Percentiles rank a stretch among this genome's conserved stretches.
Conservation (phyloP, 2,888 invertebrate species). For the Aspidiotus rigidus region DNA sequence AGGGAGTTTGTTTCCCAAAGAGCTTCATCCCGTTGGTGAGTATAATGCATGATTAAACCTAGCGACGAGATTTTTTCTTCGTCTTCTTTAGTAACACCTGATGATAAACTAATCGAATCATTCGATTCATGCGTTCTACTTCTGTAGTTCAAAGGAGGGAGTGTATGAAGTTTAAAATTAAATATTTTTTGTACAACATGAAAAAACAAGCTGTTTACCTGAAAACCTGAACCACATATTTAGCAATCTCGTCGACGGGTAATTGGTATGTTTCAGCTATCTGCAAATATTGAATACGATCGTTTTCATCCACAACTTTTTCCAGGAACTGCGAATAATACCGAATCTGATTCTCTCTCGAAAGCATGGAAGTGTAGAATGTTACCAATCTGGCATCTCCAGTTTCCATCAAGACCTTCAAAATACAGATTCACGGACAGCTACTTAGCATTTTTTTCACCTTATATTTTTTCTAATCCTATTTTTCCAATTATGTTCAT, state of each 20-base stretch:
- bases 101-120: conserved; percentile 20
- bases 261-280: conserved; percentile 66
- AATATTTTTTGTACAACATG: background rate
- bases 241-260: conserved; percentile 74
- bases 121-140: conserved; percentile 16
- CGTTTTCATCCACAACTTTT: conserved; percentile 44
- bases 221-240: conserved; percentile 72
- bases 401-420: conserved; percentile 59
- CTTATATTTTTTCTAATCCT: too few relatives aligned
- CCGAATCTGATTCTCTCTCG: conserved; percentile 52
- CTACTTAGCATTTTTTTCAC: too few relatives aligned
- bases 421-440: too few relatives aligned
- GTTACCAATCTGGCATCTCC: conserved; percentile 71
- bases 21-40: conserved; percentile 67
- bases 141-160: background rate
- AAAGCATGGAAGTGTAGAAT: conserved; percentile 72
- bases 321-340: conserved; percentile 63
- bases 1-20: conserved; percentile 81
- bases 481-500: too few relatives aligned
- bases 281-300: conserved; percentile 56
- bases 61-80: conserved; percentile 64
- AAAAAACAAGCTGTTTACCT: conserved; percentile 38
- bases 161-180: background rate
- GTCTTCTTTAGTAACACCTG: conserved; percentile 58
- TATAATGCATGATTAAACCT: conserved; percentile 78